Percentiles rank a stretch among this genome's conserved stretches.
Evolutionary conservation across 2,797 vertebrate species (phyloP).

Genomic region (Gobionotothen gibberifrons): DNA sequence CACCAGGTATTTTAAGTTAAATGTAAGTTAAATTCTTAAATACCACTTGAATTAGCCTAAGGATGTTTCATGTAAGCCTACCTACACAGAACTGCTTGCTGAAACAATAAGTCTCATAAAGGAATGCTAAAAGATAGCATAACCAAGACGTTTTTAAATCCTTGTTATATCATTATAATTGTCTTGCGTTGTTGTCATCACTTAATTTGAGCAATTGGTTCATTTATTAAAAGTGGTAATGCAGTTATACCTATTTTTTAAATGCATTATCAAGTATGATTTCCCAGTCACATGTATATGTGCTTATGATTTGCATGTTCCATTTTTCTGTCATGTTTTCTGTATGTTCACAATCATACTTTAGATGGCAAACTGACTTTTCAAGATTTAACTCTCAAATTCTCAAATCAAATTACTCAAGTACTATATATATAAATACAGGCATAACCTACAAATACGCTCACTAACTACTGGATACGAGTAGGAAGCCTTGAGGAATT

Average conservation of each 20-base stretch:
- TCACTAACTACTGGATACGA: neutral
- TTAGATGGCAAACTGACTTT: neutral
- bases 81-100: neutral
- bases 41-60: neutral
- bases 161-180: constrained; percentile 50
- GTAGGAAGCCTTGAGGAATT: too few relatives aligned
- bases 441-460: neutral
- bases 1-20: neutral
- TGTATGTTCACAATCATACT: constrained; percentile 19
- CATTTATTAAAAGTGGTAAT: constrained; percentile 28
- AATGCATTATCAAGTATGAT: constrained; percentile 42
- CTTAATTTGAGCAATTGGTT: constrained; percentile 36
- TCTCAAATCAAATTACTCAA: neutral
- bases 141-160: neutral
- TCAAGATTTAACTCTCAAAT: constrained; percentile 7
- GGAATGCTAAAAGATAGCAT: neutral
- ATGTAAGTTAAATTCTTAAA: constrained; percentile 5
- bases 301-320: constrained; percentile 40
- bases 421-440: neutral
- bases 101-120: neutral
- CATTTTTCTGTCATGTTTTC: constrained; percentile 40
- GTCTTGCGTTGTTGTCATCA: constrained; percentile 57
- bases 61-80: neutral
- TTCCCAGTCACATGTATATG: constrained; percentile 37
- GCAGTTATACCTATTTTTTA: constrained; percentile 34